Evolutionary conservation across 2,888 invertebrate genomes (phyloP).

Genomic region (Invenusta paracnida): DNA sequence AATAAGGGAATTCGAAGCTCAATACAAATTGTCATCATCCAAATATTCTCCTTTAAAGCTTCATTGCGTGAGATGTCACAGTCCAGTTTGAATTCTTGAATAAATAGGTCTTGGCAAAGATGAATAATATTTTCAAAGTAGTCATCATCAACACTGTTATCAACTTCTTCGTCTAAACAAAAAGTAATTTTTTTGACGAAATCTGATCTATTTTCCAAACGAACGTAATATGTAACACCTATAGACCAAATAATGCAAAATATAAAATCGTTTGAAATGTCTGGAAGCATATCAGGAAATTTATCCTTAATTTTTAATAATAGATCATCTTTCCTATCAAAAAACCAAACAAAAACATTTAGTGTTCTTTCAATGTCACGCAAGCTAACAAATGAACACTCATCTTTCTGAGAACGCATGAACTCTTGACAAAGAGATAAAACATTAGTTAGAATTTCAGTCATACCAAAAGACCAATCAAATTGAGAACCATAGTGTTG

Average conservation of each 20-base stretch:
- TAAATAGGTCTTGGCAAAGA: conserved; percentile 54
- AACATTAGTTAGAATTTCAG: background rate
- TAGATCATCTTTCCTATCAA: background rate
- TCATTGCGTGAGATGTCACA: conserved; percentile 54
- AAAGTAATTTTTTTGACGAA: too few species aligned
- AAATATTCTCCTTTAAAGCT: conserved; percentile 57
- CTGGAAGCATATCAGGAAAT: background rate
- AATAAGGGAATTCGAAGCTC: conserved; percentile 57
- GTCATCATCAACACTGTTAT: background rate
- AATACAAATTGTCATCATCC: conserved; percentile 59
- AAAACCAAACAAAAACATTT: conserved; percentile 11
- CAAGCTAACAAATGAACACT: background rate
- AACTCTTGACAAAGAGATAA: background rate
- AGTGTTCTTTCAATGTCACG: conserved; percentile 10
- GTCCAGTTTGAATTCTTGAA: conserved; percentile 50
- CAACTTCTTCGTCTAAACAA: background rate
- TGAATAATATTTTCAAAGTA: background rate
- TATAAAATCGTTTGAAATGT: background rate
- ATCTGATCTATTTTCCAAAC: background rate
- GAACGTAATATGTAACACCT: background rate
- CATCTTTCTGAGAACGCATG: conserved; percentile 29
- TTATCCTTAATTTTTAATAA: too few species aligned
- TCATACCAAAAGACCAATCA: background rate
- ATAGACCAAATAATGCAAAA: background rate
- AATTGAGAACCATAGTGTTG: conserved; percentile 7